These are phyloP conservation scores for Aplysia californica DNA, from an alignment of 1,140 invertebrate species.

Conservation along the genomic window DNA sequence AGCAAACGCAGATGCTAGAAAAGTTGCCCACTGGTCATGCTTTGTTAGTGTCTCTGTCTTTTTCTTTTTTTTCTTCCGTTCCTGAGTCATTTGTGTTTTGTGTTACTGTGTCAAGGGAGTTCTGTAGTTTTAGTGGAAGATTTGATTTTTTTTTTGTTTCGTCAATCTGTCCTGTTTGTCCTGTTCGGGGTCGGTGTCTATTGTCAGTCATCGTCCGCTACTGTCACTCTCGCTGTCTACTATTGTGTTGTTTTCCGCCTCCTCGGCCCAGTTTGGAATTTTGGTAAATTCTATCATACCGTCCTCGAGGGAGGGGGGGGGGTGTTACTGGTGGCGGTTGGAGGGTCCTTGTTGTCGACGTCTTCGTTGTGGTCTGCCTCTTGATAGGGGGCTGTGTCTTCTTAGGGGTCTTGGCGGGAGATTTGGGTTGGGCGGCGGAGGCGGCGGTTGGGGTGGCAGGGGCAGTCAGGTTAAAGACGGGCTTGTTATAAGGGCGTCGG, in stretches of 20 bases:
- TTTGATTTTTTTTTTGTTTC: background rate
- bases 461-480: too few species aligned
- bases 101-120: too few species aligned
- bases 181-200: background rate
- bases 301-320: background rate
- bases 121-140: background rate
- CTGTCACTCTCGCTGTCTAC: background rate
- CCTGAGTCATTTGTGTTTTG: too few species aligned
- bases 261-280: background rate
- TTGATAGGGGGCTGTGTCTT: too few species aligned
- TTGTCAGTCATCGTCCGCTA: background rate
- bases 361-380: too few species aligned
- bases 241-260: background rate
- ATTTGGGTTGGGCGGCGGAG: too few species aligned
- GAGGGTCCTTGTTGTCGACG: background rate
- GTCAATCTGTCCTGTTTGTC: background rate
- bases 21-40: too few species aligned
- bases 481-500: too few species aligned
- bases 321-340: background rate
- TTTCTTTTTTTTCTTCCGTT: background rate
- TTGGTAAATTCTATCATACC: background rate
- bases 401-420: too few species aligned
- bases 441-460: too few species aligned
- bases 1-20: too few species aligned
- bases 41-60: too few species aligned